These are phyloP conservation scores for Pygmarrhopalites habei DNA, from an alignment of 1,140 invertebrate species.

Conservation along the genomic window DNA sequence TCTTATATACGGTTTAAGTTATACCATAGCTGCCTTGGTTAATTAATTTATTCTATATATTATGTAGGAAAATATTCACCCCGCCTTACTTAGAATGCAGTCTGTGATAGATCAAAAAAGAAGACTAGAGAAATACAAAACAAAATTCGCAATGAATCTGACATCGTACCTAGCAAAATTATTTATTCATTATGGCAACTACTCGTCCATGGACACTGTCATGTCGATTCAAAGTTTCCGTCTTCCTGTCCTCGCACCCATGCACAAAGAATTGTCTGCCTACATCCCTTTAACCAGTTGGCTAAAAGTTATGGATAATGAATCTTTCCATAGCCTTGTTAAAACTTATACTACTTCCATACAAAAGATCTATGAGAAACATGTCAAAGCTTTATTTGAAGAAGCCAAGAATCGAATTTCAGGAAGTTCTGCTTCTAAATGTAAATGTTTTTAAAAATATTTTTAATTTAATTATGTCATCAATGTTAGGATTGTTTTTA, in stretches of 20 bases:
- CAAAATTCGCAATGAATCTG: constrained; percentile 74
- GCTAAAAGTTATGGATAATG: constrained; percentile 74
- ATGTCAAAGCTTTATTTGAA: constrained; percentile 71
- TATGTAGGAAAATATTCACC: constrained; percentile 55
- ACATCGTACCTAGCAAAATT: constrained; percentile 84
- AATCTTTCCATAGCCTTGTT: constrained; percentile 68
- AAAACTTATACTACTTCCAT: constrained; percentile 71
- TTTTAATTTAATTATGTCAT: too few species aligned
- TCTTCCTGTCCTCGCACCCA: constrained; percentile 64
- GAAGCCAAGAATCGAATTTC: constrained; percentile 54
- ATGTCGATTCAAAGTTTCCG: constrained; percentile 53
- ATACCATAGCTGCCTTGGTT: too few species aligned
- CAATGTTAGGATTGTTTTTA: too few species aligned
- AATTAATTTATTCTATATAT: neutral
- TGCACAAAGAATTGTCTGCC: constrained; percentile 72
- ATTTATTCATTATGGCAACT: constrained; percentile 64
- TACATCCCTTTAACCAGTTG: constrained; percentile 88
- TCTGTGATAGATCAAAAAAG: constrained; percentile 84
- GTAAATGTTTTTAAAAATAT: too few species aligned
- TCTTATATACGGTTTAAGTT: too few species aligned
- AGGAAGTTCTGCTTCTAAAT: constrained; percentile 13
- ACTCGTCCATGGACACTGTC: constrained; percentile 27
- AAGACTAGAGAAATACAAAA: constrained; percentile 71
- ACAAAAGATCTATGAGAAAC: constrained; percentile 75
- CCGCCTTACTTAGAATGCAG: constrained; percentile 58